Percentiles rank a stretch among this genome's conserved stretches.
Evolutionary conservation across 2,888 invertebrate genomes (phyloP).

Genomic region (Andrena dorsata): DNA sequence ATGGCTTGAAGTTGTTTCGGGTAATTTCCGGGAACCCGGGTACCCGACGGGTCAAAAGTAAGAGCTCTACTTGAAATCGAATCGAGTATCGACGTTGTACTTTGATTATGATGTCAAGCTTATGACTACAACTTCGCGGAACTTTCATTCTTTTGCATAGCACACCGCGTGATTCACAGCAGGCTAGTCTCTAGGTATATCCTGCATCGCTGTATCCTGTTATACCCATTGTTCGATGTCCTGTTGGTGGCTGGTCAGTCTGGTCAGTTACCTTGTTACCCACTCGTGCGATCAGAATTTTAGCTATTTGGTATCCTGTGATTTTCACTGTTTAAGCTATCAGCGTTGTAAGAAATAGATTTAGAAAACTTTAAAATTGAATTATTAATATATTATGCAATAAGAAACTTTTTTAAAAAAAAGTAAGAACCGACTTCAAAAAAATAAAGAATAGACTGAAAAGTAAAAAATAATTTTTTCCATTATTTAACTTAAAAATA

Average conservation of each 20-base stretch:
- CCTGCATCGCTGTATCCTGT: slow-evolving; percentile 62
- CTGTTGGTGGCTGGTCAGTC: slow-evolving; percentile 1
- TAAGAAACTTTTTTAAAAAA: no score
- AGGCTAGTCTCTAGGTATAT: slow-evolving; percentile 44
- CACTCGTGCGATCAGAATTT: not conserved
- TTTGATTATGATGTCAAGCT: slow-evolving; percentile 2
- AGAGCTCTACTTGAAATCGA: not conserved
- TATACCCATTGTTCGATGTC: slow-evolving; percentile 46
- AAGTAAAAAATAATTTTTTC: no score
- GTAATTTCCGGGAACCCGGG: no score
- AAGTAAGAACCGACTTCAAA: no score
- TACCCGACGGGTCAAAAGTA: no score
- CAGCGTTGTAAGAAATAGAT: not conserved
- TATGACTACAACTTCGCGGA: slow-evolving; percentile 31
- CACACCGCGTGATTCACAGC: slow-evolving; percentile 58
- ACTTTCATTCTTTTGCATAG: slow-evolving; percentile 64
- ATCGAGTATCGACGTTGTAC: slow-evolving; percentile 1
- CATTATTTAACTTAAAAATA: no score
- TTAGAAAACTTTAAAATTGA: not conserved
- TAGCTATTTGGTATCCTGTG: not conserved
- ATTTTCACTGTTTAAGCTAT: not conserved
- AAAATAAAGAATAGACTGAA: no score
- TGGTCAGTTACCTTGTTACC: not conserved
- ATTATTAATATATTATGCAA: not conserved
- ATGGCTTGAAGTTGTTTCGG: no score